Conservation (phyloP, 2,113 vertebrate species). For the Amia ocellicauda region DNA sequence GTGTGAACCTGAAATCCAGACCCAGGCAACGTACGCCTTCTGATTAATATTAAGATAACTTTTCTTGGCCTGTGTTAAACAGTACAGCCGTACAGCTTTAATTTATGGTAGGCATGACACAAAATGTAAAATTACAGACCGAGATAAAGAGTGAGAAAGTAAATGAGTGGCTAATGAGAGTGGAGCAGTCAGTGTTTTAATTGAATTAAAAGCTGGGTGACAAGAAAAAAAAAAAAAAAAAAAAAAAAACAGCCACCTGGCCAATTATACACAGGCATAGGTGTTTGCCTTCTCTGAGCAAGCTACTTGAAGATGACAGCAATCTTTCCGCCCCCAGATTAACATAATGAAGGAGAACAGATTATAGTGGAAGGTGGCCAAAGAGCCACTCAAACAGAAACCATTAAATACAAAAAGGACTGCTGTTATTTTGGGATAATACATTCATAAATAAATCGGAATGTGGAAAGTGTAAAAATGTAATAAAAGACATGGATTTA, state of each 20-base stretch:
- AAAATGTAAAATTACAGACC: conserved; percentile 72
- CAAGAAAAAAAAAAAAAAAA: conserved; percentile 43
- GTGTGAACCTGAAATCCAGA: too few relatives aligned
- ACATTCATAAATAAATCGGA: conserved; percentile 39
- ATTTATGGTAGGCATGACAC: conserved; percentile 67
- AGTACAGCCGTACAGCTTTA: conserved; percentile 54
- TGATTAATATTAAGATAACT: not conserved
- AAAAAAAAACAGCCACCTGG: conserved; percentile 76
- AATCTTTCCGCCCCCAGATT: conserved; percentile 85
- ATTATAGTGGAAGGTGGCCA: conserved; percentile 79
- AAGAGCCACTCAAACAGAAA: conserved; percentile 54
- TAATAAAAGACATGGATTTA: conserved; percentile 27
- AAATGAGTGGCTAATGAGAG: conserved; percentile 89
- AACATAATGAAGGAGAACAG: conserved; percentile 84
- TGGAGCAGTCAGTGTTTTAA: conserved; percentile 85
- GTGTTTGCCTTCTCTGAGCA: conserved; percentile 80
- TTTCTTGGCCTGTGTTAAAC: conserved; percentile 56
- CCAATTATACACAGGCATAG: conserved; percentile 81
- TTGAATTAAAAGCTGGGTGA: conserved; percentile 95
- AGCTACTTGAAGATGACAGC: conserved; percentile 76
- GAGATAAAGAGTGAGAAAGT: conserved; percentile 72
- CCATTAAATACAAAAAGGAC: conserved; percentile 30
- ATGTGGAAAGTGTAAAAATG: conserved; percentile 35
- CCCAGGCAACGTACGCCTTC: too few relatives aligned
- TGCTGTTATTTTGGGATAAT: conserved; percentile 33